Evolutionary conservation across 2,113 vertebrate species (phyloP), one percentile per base, ranked within the genome.

Genomic region (Limanda limanda): DNA sequence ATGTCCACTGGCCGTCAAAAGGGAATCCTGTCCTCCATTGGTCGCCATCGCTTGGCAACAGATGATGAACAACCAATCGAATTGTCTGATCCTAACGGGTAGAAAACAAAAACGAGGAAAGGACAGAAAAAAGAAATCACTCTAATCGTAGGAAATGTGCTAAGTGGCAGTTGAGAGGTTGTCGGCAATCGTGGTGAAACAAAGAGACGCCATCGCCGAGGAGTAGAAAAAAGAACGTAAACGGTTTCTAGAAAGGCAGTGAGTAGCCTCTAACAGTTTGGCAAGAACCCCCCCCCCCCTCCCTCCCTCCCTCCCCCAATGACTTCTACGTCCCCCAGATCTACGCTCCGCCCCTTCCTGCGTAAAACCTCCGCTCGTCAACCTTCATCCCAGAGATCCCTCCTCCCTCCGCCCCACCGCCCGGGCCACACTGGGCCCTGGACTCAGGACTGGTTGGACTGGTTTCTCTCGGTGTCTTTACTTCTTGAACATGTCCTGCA

Each of bases 401-500:
- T 79, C 82, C 68, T 79, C 87, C 83, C 0, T 73, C 70, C 65
- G 80, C 92, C 93, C 81, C 68, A 8, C 88, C 74, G 86, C 78
- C 88, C 66, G 66, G 35, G 68, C 79, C 80, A 68, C 75, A 75
- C 81, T n/a, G 61, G 81, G 85, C 81, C 83, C 78, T 60, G 68
- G 23, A 47, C 5, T 31, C 21, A 84, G 83, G 86, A 81, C 52
- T 76, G 6, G 2, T 73, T 70, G 71, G 57, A 88, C 84, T 70
- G 58, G 14, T 70, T 57, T 59, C 20, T 3, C 31, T 52, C n/a
- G 17, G n/a, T 76, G 94, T 17, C 71, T 90, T 95, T 96, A 99
- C 96, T 99, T 99, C 95, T 99, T 99, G 93, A 99, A 98, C 96
- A 99, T 98, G 95, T 99, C 98, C 93, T 98, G 98, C 80, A 99